Evolutionary conservation across 2,113 vertebrate species (phyloP).

Genomic region (Lutjanus erythropterus): DNA sequence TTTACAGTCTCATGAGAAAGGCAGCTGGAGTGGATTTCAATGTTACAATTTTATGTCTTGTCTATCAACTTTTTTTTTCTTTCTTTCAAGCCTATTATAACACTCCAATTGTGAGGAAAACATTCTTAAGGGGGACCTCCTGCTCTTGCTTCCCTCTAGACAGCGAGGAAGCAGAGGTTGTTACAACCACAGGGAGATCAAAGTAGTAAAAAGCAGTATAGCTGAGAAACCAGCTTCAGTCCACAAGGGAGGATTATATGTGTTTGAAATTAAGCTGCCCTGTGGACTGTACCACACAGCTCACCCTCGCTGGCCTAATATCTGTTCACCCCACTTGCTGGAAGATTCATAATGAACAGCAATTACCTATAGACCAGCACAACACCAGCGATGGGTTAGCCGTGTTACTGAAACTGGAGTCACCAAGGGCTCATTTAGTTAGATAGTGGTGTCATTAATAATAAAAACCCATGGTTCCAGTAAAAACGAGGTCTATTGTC

Average conservation of each 20-base stretch:
- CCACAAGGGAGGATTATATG: slow-evolving; percentile 55
- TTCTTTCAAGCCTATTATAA: neutral
- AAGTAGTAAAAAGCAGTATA: slow-evolving; percentile 43
- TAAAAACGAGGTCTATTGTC: slow-evolving; percentile 1
- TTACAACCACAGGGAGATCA: slow-evolving; percentile 40
- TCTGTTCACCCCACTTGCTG: slow-evolving; percentile 29
- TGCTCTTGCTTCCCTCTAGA: slow-evolving; percentile 4
- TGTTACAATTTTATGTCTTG: neutral
- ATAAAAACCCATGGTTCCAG: neutral
- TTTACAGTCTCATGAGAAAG: neutral
- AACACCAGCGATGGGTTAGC: neutral
- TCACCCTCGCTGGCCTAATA: slow-evolving; percentile 20
- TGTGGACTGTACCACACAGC: slow-evolving; percentile 39
- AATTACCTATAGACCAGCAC: slow-evolving; percentile 6
- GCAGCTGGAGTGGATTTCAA: neutral
- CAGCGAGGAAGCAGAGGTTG: slow-evolving; percentile 20
- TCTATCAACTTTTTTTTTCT: neutral
- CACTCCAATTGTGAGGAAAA: neutral
- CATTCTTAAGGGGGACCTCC: neutral
- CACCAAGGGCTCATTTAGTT: slow-evolving; percentile 19
- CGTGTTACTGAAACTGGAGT: neutral
- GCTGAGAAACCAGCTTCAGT: slow-evolving; percentile 30
- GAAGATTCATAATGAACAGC: slow-evolving; percentile 36
- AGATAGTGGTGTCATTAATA: slow-evolving; percentile 23
- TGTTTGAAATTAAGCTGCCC: slow-evolving; percentile 57